Evolutionary conservation across 1,140 invertebrate genomes (phyloP).

Genomic region (Thereuonema tuberculata): DNA sequence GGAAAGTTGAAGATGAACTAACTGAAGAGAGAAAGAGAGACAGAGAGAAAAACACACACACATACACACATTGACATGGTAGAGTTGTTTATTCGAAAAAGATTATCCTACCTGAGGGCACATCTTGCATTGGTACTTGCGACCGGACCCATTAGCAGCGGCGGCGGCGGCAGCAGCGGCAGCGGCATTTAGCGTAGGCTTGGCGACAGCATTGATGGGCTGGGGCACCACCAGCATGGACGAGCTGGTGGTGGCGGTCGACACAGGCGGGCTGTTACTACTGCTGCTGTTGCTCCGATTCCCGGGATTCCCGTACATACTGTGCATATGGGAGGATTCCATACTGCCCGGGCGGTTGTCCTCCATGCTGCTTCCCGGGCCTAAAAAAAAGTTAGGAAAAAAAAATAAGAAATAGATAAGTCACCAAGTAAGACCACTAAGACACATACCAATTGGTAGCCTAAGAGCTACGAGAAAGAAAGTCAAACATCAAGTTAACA

Average conservation of each 20-base stretch:
- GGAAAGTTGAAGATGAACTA: too few relatives aligned
- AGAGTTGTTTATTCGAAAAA: too few relatives aligned
- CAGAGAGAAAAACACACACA: too few relatives aligned
- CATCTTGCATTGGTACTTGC: slow-evolving; percentile 96
- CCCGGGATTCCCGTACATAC: slow-evolving; percentile 19
- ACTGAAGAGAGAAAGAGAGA: too few relatives aligned
- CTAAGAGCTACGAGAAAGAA: too few relatives aligned
- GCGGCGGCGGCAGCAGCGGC: slow-evolving; percentile 20
- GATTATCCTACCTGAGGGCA: slow-evolving; percentile 86
- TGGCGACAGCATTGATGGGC: slow-evolving; percentile 60
- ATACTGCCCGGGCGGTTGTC: slow-evolving; percentile 17
- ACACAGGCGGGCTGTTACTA: slow-evolving; percentile 13
- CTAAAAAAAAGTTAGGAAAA: slow-evolving; percentile 1
- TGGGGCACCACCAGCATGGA: slow-evolving; percentile 77
- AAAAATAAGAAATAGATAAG: too few relatives aligned
- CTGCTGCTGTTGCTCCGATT: slow-evolving; percentile 20
- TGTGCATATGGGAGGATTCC: slow-evolving; percentile 20
- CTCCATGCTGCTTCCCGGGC: slow-evolving; percentile 15
- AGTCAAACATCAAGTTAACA: too few relatives aligned
- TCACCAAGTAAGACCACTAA: too few relatives aligned
- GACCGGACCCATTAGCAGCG: slow-evolving; percentile 25
- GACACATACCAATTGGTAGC: too few relatives aligned
- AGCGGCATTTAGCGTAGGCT: slow-evolving; percentile 30
- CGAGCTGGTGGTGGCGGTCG: slow-evolving; percentile 33
- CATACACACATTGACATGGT: too few relatives aligned